A percentile compares a stretch with the other conserved stretches of the same genome.
Conservation (phyloP, 2,888 invertebrate species). For the Drosophila robusta region DNA sequence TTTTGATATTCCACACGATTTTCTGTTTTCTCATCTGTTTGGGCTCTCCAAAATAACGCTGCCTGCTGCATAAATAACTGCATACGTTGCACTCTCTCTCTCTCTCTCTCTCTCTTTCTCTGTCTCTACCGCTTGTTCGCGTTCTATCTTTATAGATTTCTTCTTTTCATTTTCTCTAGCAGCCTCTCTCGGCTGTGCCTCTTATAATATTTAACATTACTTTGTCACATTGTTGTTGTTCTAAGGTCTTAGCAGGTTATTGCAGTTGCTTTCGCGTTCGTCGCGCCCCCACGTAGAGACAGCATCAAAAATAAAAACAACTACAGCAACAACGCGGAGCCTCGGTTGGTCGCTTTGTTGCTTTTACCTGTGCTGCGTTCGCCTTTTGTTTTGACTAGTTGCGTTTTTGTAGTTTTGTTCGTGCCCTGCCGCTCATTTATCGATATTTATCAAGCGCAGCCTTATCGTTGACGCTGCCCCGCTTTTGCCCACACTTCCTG, state of each 20-base stretch:
- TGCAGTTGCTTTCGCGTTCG: constrained; percentile 57
- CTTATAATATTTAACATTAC: constrained; percentile 68
- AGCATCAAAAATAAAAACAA: constrained; percentile 21
- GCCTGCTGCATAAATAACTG: constrained; percentile 66
- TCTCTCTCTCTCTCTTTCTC: constrained; percentile 15
- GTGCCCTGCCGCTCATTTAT: constrained; percentile 50
- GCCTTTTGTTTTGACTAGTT: constrained; percentile 56
- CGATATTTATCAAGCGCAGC: constrained; percentile 67
- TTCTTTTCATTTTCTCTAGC: constrained; percentile 24
- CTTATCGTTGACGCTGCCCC: constrained; percentile 47
- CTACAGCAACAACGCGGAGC: constrained; percentile 7
- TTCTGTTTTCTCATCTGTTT: constrained; percentile 62
- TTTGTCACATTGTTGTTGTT: constrained; percentile 48
- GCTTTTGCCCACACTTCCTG: constrained; percentile 54
- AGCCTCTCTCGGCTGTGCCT: constrained; percentile 50
- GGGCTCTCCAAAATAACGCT: constrained; percentile 54
- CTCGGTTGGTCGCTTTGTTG: constrained; percentile 23
- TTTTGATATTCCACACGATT: constrained; percentile 71
- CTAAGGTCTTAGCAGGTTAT: constrained; percentile 56
- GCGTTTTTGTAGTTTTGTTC: constrained; percentile 37
- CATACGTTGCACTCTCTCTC: constrained; percentile 59
- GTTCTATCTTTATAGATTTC: constrained; percentile 23
- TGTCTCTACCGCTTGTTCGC: constrained; percentile 1
- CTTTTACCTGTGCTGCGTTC: constrained; percentile 49
- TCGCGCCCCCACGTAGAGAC: constrained; percentile 52